Evolutionary conservation across 1,140 invertebrate genomes (phyloP).

Genomic region (Neodiprion virginianus): DNA sequence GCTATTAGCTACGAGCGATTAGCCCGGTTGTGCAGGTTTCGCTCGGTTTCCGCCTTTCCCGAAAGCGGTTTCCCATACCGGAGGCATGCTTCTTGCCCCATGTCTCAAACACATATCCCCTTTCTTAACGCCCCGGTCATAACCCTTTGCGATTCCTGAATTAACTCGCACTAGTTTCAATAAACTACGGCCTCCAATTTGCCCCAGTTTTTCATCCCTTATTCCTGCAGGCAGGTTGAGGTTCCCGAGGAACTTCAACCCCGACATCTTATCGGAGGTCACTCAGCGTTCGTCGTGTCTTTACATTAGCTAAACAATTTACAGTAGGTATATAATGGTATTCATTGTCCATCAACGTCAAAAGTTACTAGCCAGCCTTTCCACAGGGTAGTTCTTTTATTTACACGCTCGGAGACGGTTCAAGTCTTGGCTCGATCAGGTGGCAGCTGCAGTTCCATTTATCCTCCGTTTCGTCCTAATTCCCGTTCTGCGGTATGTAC

Average conservation of each 20-base stretch:
- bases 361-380: too few relatives aligned
- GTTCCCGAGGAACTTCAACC: too few relatives aligned
- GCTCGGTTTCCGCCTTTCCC: too few relatives aligned
- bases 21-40: neutral
- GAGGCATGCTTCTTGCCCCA: neutral
- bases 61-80: too few relatives aligned
- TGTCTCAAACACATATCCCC: neutral
- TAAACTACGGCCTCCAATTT: neutral
- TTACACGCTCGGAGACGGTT: too few relatives aligned
- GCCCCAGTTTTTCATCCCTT: neutral
- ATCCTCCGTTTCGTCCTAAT: neutral
- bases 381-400: too few relatives aligned
- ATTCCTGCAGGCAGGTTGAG: too few relatives aligned
- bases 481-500: conserved; percentile 47
- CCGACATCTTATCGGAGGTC: too few relatives aligned
- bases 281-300: too few relatives aligned
- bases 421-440: too few relatives aligned
- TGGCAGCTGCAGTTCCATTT: too few relatives aligned
- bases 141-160: neutral
- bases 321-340: neutral
- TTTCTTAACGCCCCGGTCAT: neutral
- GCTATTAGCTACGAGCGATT: conserved; percentile 1
- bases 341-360: neutral
- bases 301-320: too few relatives aligned
- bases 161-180: neutral